Evolutionary conservation across 1,140 invertebrate genomes (phyloP).

Genomic region (Papilio dardanus): DNA sequence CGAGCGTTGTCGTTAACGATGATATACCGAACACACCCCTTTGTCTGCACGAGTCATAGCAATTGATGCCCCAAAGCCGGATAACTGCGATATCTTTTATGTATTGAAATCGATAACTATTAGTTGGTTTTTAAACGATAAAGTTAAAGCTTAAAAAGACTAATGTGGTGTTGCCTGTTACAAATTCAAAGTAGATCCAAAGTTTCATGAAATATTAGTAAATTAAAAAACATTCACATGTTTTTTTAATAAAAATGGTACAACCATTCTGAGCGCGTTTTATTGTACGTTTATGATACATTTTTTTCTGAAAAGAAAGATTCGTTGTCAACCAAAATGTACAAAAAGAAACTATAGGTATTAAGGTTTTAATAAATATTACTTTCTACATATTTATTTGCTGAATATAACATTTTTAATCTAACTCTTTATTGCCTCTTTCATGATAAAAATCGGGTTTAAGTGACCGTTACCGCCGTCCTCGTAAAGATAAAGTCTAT

Average conservation of each 20-base stretch:
- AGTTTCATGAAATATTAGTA: too few species aligned
- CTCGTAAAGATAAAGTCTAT: conserved; percentile 22
- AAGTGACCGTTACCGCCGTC: conserved; percentile 19
- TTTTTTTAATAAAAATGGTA: too few species aligned
- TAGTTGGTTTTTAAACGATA: neutral
- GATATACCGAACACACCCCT: conserved; percentile 24
- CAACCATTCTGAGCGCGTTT: too few species aligned
- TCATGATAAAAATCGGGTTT: conserved; percentile 31
- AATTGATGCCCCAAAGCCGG: conserved; percentile 14
- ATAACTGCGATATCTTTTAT: conserved; percentile 9
- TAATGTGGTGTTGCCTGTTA: too few species aligned
- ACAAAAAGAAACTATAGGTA: too few species aligned
- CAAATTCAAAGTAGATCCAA: too few species aligned
- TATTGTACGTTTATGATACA: too few species aligned
- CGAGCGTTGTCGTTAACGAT: conserved; percentile 12
- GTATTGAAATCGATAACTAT: neutral
- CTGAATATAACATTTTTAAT: conserved; percentile 14
- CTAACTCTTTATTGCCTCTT: conserved; percentile 7
- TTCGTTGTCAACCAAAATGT: too few species aligned
- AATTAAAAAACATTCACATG: too few species aligned
- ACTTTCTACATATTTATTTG: neutral
- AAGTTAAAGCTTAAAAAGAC: too few species aligned
- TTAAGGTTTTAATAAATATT: too few species aligned
- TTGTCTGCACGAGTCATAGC: conserved; percentile 8
- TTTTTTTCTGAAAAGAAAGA: too few species aligned